phyloP scores from a whole-genome alignment of 1,140 invertebrate species.

The Drosophila setifemur region DNA sequence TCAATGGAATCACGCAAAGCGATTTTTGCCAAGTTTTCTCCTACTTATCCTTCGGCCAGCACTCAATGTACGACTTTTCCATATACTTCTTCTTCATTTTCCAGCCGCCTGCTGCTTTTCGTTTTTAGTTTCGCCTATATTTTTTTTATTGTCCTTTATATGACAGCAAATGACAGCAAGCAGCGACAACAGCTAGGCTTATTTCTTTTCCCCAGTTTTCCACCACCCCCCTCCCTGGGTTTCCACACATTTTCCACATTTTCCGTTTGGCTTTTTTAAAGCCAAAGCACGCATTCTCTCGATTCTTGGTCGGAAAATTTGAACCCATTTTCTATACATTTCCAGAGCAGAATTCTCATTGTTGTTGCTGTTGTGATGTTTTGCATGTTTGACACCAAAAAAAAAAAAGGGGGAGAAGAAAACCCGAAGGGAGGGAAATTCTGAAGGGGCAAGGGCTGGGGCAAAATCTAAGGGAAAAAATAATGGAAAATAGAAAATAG shows the following conservation, averaged over 20 bases:
- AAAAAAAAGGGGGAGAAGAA: not conserved
- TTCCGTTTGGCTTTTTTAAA: conserved; percentile 2
- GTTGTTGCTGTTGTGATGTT: conserved; percentile 12
- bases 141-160: conserved; percentile 46
- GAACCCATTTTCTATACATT: conserved; percentile 34
- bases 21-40: conserved; percentile 50
- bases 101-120: conserved; percentile 55
- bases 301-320: not conserved
- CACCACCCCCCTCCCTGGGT: not conserved
- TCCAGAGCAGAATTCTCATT: conserved; percentile 23
- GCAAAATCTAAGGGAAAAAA: not conserved
- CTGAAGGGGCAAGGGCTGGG: not conserved
- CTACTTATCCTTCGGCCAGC: conserved; percentile 29
- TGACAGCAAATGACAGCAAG: conserved; percentile 35
- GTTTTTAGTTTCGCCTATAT: not conserved
- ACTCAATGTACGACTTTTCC: not conserved
- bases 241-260: not conserved
- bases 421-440: not conserved
- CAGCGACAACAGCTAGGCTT: conserved; percentile 16
- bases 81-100: not conserved
- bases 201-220: not conserved
- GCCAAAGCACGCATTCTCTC: conserved; percentile 18
- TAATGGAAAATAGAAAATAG: too few species aligned
- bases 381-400: conserved; percentile 45
- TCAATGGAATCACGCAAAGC: conserved; percentile 67